Evolutionary conservation across 2,888 invertebrate genomes (phyloP).

Genomic region (Scaptomyza reducta): DNA sequence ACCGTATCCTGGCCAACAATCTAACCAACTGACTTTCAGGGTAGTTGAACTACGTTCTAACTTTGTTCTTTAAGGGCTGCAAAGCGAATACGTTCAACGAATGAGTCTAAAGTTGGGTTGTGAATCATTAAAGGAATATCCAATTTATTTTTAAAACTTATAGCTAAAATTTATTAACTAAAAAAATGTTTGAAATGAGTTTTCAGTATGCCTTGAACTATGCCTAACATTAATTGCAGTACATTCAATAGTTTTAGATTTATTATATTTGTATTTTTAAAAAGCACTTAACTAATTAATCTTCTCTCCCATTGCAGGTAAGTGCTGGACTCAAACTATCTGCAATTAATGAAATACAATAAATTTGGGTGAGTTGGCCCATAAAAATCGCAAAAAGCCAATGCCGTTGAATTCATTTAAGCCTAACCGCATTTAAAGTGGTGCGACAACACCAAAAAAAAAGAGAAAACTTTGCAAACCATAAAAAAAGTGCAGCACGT

Average conservation of each 20-base stretch:
- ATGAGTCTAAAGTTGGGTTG: not conserved
- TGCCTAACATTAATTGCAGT: not conserved
- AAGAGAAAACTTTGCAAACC: constrained; percentile 54
- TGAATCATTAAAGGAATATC: not conserved
- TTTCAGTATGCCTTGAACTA: not conserved
- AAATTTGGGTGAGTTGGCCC: constrained; percentile 18
- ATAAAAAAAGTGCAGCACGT: constrained; percentile 69
- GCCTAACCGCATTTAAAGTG: constrained; percentile 19
- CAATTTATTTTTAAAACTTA: not conserved
- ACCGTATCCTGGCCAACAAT: constrained; percentile 69
- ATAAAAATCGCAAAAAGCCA: constrained; percentile 24
- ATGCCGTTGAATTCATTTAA: constrained; percentile 26
- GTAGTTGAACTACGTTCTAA: constrained; percentile 62
- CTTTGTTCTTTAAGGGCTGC: constrained; percentile 29
- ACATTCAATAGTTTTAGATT: not conserved
- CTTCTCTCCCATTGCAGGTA: constrained; percentile 57
- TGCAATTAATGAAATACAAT: constrained; percentile 30
- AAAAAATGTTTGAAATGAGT: no score
- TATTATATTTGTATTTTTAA: not conserved
- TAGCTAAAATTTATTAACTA: not conserved
- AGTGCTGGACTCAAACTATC: constrained; percentile 37
- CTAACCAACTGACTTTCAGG: constrained; percentile 60
- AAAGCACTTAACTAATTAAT: constrained; percentile 22
- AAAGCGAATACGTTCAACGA: constrained; percentile 17
- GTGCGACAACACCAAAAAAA: constrained; percentile 26